phyloP scores from a whole-genome alignment of 2,888 invertebrate species.

The Trissonchulus latispiculum region DNA sequence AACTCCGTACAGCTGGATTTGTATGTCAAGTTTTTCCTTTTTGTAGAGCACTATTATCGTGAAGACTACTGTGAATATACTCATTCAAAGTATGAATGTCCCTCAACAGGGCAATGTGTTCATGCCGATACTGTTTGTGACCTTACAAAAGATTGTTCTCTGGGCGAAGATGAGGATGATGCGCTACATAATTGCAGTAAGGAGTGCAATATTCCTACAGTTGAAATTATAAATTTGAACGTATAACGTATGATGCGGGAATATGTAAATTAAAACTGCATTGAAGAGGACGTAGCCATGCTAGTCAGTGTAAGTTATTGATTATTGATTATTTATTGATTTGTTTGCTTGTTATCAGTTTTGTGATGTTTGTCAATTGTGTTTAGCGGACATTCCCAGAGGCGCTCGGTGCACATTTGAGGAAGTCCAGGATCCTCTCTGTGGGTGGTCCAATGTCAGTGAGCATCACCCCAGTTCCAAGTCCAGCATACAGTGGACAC shows the following conservation, averaged over 20 bases:
- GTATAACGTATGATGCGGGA: too few species aligned
- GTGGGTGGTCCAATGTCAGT: slow-evolving; percentile 11
- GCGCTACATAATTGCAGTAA: slow-evolving; percentile 33
- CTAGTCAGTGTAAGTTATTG: too few species aligned
- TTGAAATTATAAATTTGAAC: too few species aligned
- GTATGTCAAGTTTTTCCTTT: background rate
- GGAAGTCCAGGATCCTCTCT: slow-evolving; percentile 15
- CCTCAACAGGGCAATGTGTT: slow-evolving; percentile 23
- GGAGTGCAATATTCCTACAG: slow-evolving; percentile 2
- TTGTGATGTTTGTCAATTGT: too few species aligned
- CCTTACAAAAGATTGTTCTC: slow-evolving; percentile 32
- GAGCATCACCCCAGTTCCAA: background rate
- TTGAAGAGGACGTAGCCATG: too few species aligned
- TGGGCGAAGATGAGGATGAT: slow-evolving; percentile 33
- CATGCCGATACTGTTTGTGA: slow-evolving; percentile 32
- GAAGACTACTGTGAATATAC: slow-evolving; percentile 8
- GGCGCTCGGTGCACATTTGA: slow-evolving; percentile 34
- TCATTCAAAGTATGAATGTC: slow-evolving; percentile 16
- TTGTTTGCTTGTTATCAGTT: too few species aligned
- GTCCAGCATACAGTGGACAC: background rate
- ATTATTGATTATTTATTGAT: too few species aligned
- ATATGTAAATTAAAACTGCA: too few species aligned
- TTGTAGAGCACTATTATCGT: slow-evolving; percentile 20
- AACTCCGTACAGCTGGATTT: background rate
- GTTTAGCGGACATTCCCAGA: slow-evolving; percentile 29